A percentile compares a stretch with the other conserved stretches of the same genome.
Conservation (phyloP, 2,113 vertebrate genomes). For the Martes martes region DNA sequence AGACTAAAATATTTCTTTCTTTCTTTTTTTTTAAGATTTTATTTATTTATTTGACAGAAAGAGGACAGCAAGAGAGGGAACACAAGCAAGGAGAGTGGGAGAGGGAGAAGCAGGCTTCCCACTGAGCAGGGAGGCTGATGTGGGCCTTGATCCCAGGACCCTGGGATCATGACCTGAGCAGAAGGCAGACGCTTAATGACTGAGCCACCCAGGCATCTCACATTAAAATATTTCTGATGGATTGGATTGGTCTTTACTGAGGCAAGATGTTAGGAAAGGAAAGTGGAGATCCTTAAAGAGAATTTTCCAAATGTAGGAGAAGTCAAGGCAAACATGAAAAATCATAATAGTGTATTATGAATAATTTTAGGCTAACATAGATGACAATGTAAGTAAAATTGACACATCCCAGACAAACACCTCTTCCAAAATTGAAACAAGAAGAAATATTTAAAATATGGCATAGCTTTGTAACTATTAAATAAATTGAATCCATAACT, state of each 20-base stretch:
- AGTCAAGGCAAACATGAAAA: not conserved
- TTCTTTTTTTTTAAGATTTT: no score
- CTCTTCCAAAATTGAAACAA: not conserved
- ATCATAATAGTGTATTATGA: not conserved
- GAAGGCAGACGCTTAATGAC: not conserved
- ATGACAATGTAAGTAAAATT: not conserved
- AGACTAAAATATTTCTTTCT: not conserved
- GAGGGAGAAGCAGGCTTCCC: no score
- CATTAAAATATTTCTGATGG: not conserved
- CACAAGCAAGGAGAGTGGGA: no score
- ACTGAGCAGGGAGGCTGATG: no score
- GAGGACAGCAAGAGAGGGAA: no score
- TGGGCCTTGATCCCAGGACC: not conserved
- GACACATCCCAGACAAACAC: not conserved
- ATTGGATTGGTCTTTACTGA: not conserved
- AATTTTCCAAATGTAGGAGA: not conserved
- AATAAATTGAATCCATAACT: not conserved
- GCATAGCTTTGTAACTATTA: not conserved
- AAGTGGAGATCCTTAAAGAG: not conserved
- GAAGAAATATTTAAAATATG: not conserved
- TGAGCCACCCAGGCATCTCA: not conserved
- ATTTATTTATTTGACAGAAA: no score
- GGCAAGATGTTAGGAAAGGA: not conserved
- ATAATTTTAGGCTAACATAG: not conserved
- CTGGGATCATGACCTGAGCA: not conserved